These are phyloP conservation scores for Drosophila multiciliata DNA, from an alignment of 2,888 invertebrate genomes.

Conservation along the genomic window DNA sequence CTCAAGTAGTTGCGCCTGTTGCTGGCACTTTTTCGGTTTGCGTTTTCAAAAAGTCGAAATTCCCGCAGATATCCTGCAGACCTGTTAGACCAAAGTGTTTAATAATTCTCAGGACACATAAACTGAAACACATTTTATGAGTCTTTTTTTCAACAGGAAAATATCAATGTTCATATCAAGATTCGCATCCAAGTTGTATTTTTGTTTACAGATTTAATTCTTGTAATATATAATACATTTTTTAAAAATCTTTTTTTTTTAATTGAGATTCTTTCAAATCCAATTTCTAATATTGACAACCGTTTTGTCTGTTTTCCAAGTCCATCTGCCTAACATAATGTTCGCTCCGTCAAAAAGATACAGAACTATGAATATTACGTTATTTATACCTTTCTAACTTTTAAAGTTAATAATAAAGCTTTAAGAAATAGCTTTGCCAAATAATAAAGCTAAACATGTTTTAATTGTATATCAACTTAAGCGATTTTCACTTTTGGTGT, in stretches of 20 bases:
- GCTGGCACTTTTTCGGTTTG: slow-evolving; percentile 57
- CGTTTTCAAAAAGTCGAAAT: slow-evolving; percentile 27
- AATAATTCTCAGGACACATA: background rate
- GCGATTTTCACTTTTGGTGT: no score
- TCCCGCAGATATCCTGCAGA: slow-evolving; percentile 9
- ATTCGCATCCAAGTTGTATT: background rate
- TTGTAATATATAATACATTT: background rate
- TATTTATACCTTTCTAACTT: background rate
- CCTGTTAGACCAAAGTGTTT: background rate
- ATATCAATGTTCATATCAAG: background rate
- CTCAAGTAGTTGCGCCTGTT: slow-evolving; percentile 68
- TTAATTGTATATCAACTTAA: no score
- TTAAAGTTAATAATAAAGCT: background rate
- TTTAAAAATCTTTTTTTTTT: background rate
- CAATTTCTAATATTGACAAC: background rate
- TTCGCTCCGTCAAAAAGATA: background rate
- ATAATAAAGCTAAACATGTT: background rate
- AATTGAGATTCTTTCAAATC: background rate
- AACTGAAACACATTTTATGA: background rate
- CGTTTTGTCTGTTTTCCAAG: background rate
- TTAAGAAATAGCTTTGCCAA: background rate
- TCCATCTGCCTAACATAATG: no score
- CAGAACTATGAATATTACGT: background rate
- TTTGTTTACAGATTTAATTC: background rate
- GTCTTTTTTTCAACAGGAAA: background rate